Percentiles rank a stretch among this genome's conserved stretches.
These are phyloP conservation scores for Cryptocheilus praepositus DNA, from an alignment of 2,888 invertebrate species.

Conservation along the genomic window DNA sequence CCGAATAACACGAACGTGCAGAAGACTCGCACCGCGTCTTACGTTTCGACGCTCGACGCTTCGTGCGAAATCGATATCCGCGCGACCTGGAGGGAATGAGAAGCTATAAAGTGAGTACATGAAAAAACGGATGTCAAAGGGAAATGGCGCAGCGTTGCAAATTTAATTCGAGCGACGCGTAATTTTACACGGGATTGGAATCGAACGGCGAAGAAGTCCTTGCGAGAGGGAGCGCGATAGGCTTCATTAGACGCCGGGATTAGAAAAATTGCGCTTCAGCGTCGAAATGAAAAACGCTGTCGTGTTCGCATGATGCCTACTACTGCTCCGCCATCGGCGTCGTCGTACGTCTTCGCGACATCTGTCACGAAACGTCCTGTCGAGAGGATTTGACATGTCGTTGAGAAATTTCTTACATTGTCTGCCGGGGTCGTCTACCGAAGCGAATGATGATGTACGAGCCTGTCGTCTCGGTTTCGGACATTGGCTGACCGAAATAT, in stretches of 20 bases:
- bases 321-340: neutral
- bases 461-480: no score
- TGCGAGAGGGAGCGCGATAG: slow-evolving; percentile 28
- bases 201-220: slow-evolving; percentile 31
- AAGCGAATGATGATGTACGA: no score
- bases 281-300: slow-evolving; percentile 45
- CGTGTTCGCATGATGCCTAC: slow-evolving; percentile 27
- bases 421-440: no score
- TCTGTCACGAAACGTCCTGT: slow-evolving; percentile 23
- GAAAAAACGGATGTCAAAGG: slow-evolving; percentile 10
- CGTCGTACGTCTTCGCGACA: slow-evolving; percentile 28
- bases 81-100: no score
- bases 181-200: slow-evolving; percentile 46
- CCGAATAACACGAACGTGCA: neutral
- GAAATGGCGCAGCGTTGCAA: slow-evolving; percentile 21
- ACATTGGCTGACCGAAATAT: no score
- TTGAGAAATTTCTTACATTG: no score
- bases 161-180: slow-evolving; percentile 37
- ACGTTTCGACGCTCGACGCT: no score
- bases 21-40: no score
- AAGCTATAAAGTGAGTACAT: no score
- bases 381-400: neutral
- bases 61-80: no score
- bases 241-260: slow-evolving; percentile 46
- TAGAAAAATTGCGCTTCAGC: slow-evolving; percentile 43